These are phyloP conservation scores for Leptura quadrifasciata DNA, from an alignment of 2,888 invertebrate genomes.

Conservation along the genomic window DNA sequence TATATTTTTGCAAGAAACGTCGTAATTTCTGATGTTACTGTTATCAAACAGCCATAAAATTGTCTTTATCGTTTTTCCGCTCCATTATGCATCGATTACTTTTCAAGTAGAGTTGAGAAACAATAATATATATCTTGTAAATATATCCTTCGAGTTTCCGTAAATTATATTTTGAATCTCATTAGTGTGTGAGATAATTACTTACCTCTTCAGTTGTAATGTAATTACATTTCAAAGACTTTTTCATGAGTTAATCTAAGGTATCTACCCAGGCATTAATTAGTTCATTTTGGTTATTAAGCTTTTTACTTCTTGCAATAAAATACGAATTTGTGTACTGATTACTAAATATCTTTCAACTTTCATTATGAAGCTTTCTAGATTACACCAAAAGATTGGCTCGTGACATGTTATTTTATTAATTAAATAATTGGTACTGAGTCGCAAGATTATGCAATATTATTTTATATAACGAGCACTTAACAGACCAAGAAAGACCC, in stretches of 20 bases:
- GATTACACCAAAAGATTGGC: no score
- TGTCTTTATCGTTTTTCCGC: conserved; percentile 32
- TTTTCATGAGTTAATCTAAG: conserved; percentile 13
- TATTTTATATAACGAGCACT: no score
- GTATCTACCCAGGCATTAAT: neutral
- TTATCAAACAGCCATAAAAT: conserved; percentile 35
- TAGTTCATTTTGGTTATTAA: neutral
- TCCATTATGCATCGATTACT: conserved; percentile 33
- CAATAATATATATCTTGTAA: conserved; percentile 27
- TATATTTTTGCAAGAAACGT: neutral
- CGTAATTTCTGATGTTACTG: conserved; percentile 10
- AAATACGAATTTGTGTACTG: neutral
- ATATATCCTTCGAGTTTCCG: conserved; percentile 5
- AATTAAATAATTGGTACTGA: no score
- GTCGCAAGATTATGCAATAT: no score
- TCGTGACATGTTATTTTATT: no score
- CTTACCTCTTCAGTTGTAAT: conserved; percentile 19
- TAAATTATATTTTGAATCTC: conserved; percentile 17
- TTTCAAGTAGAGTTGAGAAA: conserved; percentile 12
- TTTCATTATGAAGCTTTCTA: no score
- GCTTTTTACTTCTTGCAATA: neutral
- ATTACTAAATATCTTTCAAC: no score
- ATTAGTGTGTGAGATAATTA: conserved; percentile 28
- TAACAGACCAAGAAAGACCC: no score
- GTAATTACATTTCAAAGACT: conserved; percentile 28